phyloP scores from a whole-genome alignment of 2,113 vertebrate genomes.

The Tympanuchus pallidicinctus region DNA sequence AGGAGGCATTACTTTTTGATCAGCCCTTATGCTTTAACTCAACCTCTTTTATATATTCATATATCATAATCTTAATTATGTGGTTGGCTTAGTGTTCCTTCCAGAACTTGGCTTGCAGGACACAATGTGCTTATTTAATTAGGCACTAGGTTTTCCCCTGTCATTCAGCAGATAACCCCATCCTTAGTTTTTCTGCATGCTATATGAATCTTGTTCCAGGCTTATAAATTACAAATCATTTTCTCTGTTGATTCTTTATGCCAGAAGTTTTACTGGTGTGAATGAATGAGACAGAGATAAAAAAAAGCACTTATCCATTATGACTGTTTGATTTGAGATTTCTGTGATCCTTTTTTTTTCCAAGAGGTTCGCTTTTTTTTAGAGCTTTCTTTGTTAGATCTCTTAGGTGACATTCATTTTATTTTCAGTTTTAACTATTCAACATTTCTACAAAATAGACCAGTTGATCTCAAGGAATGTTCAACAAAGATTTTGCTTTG shows the following conservation, averaged over 20 bases:
- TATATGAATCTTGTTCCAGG: not conserved
- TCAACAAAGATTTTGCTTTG: constrained; percentile 26
- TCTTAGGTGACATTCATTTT: not conserved
- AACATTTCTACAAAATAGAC: not conserved
- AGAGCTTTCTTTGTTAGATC: not conserved
- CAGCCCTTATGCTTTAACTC: not conserved
- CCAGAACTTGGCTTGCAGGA: not conserved
- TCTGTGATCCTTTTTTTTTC: not conserved
- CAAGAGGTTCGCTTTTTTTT: constrained; percentile 1
- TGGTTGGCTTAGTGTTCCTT: not conserved
- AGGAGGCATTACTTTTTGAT: too few relatives aligned
- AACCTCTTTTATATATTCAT: not conserved
- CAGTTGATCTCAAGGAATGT: not conserved
- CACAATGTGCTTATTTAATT: not conserved
- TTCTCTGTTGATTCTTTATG: not conserved
- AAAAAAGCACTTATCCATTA: not conserved
- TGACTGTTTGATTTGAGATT: not conserved
- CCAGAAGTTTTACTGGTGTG: not conserved
- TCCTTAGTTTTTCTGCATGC: not conserved
- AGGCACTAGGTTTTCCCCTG: not conserved
- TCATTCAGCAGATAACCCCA: not conserved
- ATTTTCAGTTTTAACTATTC: constrained; percentile 16
- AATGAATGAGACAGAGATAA: constrained; percentile 27
- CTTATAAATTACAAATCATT: not conserved
- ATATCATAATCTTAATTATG: not conserved